Evolutionary conservation across 2,888 invertebrate genomes (phyloP), one percentile per base, ranked within the genome.

Genomic region (Teleiodes luculella): DNA sequence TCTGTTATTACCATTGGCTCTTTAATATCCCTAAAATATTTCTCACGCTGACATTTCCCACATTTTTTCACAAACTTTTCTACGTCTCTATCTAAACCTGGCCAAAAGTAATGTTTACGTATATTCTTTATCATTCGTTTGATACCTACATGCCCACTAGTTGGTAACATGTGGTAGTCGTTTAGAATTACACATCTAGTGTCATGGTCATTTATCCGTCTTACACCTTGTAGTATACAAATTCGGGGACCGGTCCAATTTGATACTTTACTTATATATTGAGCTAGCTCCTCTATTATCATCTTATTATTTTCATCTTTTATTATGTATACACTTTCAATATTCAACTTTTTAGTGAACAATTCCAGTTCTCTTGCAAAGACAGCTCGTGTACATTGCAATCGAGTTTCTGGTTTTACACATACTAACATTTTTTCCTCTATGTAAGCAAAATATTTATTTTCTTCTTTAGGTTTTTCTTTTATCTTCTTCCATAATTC

Each of bases 1-100:
- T 36, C 39, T 0, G 52, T 56, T 6, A 56, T 53, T 14, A 37
- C 37, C 56, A 58, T 53, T 10, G 56, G 58, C 43, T 58, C 52
- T 37, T 50, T 53, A 6, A 28, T 51, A 10, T 39, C 16, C 24
- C 6, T 28, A n/a, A 43, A 56, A 28, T 55, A 33, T 39, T 52
- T 52, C 24, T 51, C 16, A 16, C 30, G 20, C 13, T 47, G 50
- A 28, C 55, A 55, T 16, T 55, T 14, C 18, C 50, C 46, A 35
- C 48, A 53, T 30, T 50, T 50, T 37, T 35, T 1, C 18, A 39
- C 39, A 39, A 18, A 39, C 4, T 20, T 10, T 16, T 2, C 11
- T 3, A 46, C 30, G 8, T 46, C 46, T 14, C 1, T 14, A 13
- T 46, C 31, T n/a, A 45, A 28, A 7, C 43, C 43, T 24, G 43